Conservation (phyloP, 2,113 vertebrate genomes). For the Furnarius figulus region DNA sequence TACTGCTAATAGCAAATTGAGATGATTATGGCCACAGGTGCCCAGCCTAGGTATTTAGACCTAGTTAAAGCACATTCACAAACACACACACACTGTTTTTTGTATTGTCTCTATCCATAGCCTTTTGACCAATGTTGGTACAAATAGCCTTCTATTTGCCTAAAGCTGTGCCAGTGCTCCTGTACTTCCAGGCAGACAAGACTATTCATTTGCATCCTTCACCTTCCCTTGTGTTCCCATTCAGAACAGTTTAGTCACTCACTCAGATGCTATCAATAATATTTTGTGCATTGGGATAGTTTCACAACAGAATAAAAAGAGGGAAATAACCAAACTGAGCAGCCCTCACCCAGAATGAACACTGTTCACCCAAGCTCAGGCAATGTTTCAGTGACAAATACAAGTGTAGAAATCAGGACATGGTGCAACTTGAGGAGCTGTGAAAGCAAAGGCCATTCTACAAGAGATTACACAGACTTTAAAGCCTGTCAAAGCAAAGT, state of each 20-base stretch:
- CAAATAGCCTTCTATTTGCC: not conserved
- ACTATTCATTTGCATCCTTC: not conserved
- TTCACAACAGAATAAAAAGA: not conserved
- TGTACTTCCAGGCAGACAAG: not conserved
- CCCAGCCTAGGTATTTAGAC: not conserved
- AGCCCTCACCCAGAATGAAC: not conserved
- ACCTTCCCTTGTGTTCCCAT: not conserved
- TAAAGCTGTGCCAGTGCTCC: not conserved
- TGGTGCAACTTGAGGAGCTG: constrained; percentile 49
- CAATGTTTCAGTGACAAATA: not conserved
- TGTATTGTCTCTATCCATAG: not conserved
- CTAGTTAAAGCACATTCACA: not conserved
- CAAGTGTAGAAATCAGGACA: constrained; percentile 36
- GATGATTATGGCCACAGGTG: not conserved
- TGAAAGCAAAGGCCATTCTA: constrained; percentile 36
- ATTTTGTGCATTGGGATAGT: not conserved
- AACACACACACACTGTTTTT: not conserved
- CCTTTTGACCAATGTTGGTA: not conserved
- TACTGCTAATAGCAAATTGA: not conserved
- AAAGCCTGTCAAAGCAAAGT: constrained; percentile 34
- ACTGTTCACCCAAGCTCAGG: not conserved
- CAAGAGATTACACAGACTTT: constrained; percentile 18
- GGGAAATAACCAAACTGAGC: not conserved
- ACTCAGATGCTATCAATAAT: not conserved
- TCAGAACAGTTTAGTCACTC: not conserved